Percentiles rank a stretch among this genome's conserved stretches.
Evolutionary conservation across 2,888 invertebrate genomes (phyloP).

Genomic region (Habrosyne pyritoides): DNA sequence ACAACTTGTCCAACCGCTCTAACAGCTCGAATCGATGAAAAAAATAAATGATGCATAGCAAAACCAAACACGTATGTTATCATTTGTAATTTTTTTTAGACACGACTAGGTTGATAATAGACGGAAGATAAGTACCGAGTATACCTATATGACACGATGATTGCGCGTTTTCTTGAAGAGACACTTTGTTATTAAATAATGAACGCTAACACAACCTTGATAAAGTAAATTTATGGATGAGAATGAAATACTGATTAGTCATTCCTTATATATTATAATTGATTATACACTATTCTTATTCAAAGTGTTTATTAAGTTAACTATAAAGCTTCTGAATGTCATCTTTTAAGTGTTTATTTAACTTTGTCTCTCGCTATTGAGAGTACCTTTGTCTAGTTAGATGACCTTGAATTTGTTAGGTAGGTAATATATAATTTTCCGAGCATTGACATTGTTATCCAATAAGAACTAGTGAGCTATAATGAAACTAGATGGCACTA

Average conservation of each 20-base stretch:
- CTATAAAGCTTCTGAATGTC: too few species aligned
- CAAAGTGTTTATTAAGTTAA: too few species aligned
- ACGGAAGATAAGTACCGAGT: not conserved
- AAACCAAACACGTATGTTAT: slow-evolving; percentile 20
- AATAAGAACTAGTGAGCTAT: not conserved
- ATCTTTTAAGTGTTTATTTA: too few species aligned
- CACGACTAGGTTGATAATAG: not conserved
- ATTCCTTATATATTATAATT: not conserved
- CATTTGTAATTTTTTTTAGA: not conserved
- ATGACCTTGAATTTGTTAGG: too few species aligned
- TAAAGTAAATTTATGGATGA: not conserved
- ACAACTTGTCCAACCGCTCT: slow-evolving; percentile 47
- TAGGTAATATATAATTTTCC: too few species aligned
- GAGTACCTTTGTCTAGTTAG: too few species aligned
- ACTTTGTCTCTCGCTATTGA: too few species aligned
- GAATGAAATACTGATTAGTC: not conserved
- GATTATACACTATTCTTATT: too few species aligned
- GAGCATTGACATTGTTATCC: not conserved
- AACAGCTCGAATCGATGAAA: slow-evolving; percentile 37
- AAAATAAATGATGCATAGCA: slow-evolving; percentile 33
- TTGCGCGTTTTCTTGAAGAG: not conserved
- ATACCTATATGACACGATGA: not conserved
- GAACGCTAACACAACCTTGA: not conserved
- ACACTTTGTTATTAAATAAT: not conserved
- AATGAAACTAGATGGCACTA: not conserved